Conservation (phyloP, 2,113 vertebrate species). For the Xerus inauris region DNA sequence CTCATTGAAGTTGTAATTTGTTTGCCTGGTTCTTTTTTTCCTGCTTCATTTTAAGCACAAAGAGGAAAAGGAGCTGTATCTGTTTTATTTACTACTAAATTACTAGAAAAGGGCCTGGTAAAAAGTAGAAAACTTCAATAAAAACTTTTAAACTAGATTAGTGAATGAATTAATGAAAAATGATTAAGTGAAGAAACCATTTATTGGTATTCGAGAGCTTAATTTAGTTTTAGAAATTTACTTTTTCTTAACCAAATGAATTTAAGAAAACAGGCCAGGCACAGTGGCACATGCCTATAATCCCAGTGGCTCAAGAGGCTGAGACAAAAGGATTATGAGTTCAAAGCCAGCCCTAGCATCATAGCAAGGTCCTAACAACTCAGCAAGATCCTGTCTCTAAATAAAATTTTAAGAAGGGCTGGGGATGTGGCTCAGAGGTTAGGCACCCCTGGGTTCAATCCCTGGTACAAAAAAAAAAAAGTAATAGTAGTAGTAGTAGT, state of each 20-base stretch:
- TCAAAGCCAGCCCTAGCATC: no score
- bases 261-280: neutral
- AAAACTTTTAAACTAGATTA: constrained; percentile 5
- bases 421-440: no score
- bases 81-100: constrained; percentile 42
- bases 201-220: neutral
- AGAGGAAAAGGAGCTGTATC: neutral
- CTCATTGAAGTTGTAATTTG: constrained; percentile 21
- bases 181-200: constrained; percentile 38
- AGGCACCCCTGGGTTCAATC: no score
- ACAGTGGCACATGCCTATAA: no score
- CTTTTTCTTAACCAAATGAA: neutral
- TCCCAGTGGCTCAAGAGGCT: no score
- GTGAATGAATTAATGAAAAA: constrained; percentile 14
- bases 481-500: accelerated
- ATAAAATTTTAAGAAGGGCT: no score
- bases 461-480: no score
- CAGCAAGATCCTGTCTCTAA: no score
- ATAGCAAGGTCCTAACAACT: no score
- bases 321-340: no score
- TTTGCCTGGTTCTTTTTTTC: constrained; percentile 32
- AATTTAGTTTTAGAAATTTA: constrained; percentile 46
- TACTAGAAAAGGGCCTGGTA: constrained; percentile 17
- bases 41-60: constrained; percentile 32
- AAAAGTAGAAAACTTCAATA: neutral